Evolutionary conservation across 1,140 invertebrate genomes (phyloP), one percentile per base, ranked within the genome.

Genomic region (Hesperophylax magnus): DNA sequence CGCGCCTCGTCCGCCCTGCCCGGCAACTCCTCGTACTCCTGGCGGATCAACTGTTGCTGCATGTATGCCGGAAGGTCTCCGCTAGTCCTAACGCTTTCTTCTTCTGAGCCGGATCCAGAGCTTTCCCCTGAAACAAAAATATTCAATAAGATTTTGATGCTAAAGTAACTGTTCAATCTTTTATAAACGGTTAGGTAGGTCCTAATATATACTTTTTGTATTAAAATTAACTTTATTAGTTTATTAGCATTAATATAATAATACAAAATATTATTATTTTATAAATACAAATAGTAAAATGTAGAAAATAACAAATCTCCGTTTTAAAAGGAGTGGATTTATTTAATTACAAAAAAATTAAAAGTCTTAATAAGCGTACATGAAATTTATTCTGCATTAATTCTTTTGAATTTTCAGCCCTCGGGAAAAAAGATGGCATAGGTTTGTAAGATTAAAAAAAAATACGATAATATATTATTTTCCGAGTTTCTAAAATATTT

Each of bases 61-160:
- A 81, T 79, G 80, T 84, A 84, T 22, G 54, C 74, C 3, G 83
- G 75, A n/a, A 84, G 63, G 3, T 84, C 83, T 69, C 47, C 56
- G 27, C 75, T 78, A 3, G 74, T 63, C 61, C 83, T 86, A 81
- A 86, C 86, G 67, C 88, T 88, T 67, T 92, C 91, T 84, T 92
- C 91, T 84, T 91, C 89, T 39, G 90, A 90, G 86, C 89, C 90
- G 60, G 90, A 91, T 81, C 88, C 88, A 82, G 91, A 91, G 85
- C 89, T 90, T 85, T 91, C 91, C 87, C 91, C 92, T 92, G 87
- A 39, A 91, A 92, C 86, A 88, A 91, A 85, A 85, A 82, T 65
- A 61, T 47, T 39, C 8, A 72, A 60, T 78, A 54, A 22, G 7
- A 72, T 53, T 24, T 67, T 2, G 11, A 22, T 61, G 18, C 2